Evolutionary conservation across 2,797 vertebrate species (phyloP).

Genomic region (Paedocypris micromegethes): DNA sequence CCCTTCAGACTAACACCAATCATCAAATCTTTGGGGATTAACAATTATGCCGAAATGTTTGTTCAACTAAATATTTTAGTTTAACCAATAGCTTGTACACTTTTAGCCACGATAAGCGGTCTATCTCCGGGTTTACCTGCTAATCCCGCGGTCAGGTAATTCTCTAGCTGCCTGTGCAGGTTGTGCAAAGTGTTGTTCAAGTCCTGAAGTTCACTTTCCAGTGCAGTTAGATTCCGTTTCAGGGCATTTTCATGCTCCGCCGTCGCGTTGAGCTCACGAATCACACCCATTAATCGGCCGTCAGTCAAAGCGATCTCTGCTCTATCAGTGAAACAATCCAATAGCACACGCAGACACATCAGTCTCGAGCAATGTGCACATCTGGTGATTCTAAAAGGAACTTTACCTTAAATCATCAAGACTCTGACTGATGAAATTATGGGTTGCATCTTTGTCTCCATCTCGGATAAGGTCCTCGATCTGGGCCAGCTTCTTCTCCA

Average conservation of each 20-base stretch:
- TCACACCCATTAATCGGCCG: constrained; percentile 67
- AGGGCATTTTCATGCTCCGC: constrained; percentile 48
- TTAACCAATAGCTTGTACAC: too few species aligned
- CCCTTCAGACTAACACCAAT: too few species aligned
- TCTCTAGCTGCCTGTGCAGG: constrained; percentile 56
- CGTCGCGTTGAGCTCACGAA: constrained; percentile 62
- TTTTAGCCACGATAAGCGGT: too few species aligned
- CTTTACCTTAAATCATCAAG: constrained; percentile 74
- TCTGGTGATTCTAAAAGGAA: neutral
- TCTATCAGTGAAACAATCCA: constrained; percentile 50
- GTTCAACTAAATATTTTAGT: neutral
- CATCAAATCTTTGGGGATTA: too few species aligned
- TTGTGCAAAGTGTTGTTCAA: constrained; percentile 64
- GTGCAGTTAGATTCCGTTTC: constrained; percentile 47
- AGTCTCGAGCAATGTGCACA: neutral
- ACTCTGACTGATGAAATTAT: constrained; percentile 63
- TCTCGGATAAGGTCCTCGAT: constrained; percentile 61
- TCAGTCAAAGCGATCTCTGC: constrained; percentile 75
- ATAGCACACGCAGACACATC: neutral
- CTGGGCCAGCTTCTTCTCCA: constrained; percentile 66
- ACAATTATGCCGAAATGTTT: neutral
- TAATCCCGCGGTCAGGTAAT: constrained; percentile 60
- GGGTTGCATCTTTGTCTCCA: constrained; percentile 50
- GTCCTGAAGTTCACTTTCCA: constrained; percentile 61
- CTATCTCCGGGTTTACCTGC: constrained; percentile 58